Conservation (phyloP, 2,113 vertebrate species). For the Actenoides hombroni region DNA sequence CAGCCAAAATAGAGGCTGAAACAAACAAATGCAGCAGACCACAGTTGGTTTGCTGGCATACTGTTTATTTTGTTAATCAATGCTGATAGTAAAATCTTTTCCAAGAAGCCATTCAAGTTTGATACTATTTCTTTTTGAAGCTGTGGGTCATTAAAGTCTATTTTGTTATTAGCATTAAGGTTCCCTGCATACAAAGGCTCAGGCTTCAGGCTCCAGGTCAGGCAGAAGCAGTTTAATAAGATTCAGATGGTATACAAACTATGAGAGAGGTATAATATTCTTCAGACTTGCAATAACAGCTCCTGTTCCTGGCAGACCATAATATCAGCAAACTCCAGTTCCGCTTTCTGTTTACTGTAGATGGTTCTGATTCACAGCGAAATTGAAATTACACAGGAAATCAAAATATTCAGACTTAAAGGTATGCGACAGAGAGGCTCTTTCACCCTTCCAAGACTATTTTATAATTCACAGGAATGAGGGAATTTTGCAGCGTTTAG, state of each 20-base stretch:
- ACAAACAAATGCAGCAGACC: not conserved
- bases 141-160: constrained; percentile 26
- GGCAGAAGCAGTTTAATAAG: constrained; percentile 55
- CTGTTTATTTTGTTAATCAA: constrained; percentile 57
- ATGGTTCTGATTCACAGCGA: constrained; percentile 67
- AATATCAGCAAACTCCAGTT: constrained; percentile 61
- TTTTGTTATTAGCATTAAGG: constrained; percentile 32
- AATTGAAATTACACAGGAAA: constrained; percentile 73
- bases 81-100: constrained; percentile 33
- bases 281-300: constrained; percentile 53
- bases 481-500: constrained; percentile 36
- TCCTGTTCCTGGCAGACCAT: constrained; percentile 43
- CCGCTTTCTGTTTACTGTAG: constrained; percentile 64
- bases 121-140: constrained; percentile 49
- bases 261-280: constrained; percentile 54
- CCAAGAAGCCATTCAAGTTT: constrained; percentile 4
- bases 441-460: constrained; percentile 38
- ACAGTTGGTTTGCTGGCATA: not conserved
- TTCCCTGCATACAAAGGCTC: not conserved
- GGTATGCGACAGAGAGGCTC: not conserved
- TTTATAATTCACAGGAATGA: constrained; percentile 51
- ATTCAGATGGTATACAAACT: constrained; percentile 53
- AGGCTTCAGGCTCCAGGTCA: not conserved
- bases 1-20: constrained; percentile 29
- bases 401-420: constrained; percentile 66